phyloP scores from a whole-genome alignment of 2,888 invertebrate genomes.

The Aleiodes alternator region DNA sequence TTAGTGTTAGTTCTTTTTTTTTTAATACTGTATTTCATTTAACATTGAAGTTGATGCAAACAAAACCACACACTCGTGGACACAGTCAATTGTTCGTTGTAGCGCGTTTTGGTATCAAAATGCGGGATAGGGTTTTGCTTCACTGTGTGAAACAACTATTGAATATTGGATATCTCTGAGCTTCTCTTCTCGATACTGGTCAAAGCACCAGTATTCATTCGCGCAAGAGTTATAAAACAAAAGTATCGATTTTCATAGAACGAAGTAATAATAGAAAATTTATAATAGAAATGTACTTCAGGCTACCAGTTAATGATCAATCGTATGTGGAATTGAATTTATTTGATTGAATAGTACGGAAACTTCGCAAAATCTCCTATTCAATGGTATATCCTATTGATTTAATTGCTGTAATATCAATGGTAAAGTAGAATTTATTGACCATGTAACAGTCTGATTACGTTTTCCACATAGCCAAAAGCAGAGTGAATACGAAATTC shows the following conservation, averaged over 20 bases:
- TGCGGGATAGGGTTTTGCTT: slow-evolving; percentile 13
- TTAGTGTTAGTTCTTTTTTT: too few species aligned
- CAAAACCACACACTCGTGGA: neutral
- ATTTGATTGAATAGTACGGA: too few species aligned
- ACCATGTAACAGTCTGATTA: too few species aligned
- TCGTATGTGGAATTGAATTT: too few species aligned
- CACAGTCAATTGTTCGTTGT: slow-evolving; percentile 19
- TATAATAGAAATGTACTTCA: neutral
- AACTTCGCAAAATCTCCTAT: too few species aligned
- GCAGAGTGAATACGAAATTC: too few species aligned
- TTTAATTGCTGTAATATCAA: too few species aligned
- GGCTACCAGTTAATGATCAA: too few species aligned
- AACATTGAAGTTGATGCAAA: slow-evolving; percentile 5
- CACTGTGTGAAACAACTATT: slow-evolving; percentile 38
- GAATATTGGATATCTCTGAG: slow-evolving; percentile 43
- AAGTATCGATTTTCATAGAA: slow-evolving; percentile 16
- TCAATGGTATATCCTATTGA: too few species aligned
- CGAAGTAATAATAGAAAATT: neutral
- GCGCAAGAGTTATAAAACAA: slow-evolving; percentile 5
- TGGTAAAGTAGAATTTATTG: too few species aligned
- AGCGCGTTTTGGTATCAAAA: slow-evolving; percentile 29
- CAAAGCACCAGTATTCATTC: slow-evolving; percentile 30
- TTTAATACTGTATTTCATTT: too few species aligned
- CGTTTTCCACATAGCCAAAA: too few species aligned
- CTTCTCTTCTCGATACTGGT: slow-evolving; percentile 30